phyloP scores from a whole-genome alignment of 2,113 vertebrate species.

The Pollachius pollachius region DNA sequence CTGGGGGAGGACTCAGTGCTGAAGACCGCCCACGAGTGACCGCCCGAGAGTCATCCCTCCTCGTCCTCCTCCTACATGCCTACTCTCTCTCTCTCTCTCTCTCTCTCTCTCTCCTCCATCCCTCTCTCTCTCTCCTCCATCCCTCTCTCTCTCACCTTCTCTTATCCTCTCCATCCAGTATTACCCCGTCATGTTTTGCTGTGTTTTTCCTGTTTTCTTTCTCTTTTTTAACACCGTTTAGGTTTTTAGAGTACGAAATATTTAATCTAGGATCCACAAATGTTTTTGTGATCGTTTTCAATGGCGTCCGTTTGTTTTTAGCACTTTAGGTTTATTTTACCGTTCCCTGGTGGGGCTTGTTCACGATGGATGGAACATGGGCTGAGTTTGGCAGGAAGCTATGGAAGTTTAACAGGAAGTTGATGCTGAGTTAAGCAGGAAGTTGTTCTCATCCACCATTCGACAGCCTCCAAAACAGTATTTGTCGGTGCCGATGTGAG shows the following conservation, averaged over 20 bases:
- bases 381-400: background rate
- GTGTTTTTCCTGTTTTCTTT: background rate
- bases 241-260: background rate
- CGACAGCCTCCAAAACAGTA: too few relatives aligned
- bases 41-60: background rate
- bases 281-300: constrained; percentile 14
- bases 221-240: background rate
- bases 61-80: background rate
- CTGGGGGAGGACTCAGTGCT: constrained; percentile 96
- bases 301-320: constrained; percentile 14
- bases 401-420: constrained; percentile 23
- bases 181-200: background rate
- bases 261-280: background rate
- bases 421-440: too few relatives aligned
- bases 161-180: background rate
- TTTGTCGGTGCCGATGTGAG: too few relatives aligned
- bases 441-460: too few relatives aligned
- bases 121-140: background rate
- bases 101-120: background rate
- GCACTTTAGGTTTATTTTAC: constrained; percentile 47
- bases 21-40: constrained; percentile 77
- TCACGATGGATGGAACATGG: background rate
- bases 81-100: background rate
- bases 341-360: constrained; percentile 9
- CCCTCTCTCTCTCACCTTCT: background rate